Conservation (phyloP, 2,888 invertebrate genomes). For the Encarsia formosa region DNA sequence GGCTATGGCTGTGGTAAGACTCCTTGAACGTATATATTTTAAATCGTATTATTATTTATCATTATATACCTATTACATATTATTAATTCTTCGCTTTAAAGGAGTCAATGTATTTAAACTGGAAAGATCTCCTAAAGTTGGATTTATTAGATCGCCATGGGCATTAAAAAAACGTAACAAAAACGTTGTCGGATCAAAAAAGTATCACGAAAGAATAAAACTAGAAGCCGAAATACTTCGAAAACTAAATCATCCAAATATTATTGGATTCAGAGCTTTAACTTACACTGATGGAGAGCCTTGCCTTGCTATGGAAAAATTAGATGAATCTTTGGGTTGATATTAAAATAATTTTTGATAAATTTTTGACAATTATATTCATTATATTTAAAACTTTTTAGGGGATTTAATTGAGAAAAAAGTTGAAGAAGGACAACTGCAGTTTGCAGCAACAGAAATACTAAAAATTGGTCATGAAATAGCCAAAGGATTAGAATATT, state of each 20-base stretch:
- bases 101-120: constrained; percentile 76
- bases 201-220: constrained; percentile 58
- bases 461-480: constrained; percentile 66
- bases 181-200: constrained; percentile 45
- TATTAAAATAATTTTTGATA: constrained; percentile 1
- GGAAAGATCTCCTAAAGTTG: constrained; percentile 66
- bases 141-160: constrained; percentile 76
- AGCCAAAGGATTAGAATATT: constrained; percentile 68
- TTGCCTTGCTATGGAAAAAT: constrained; percentile 76
- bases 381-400: constrained; percentile 18
- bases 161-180: constrained; percentile 73
- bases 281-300: constrained; percentile 57
- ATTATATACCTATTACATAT: neutral
- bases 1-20: constrained; percentile 73
- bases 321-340: constrained; percentile 62
- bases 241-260: constrained; percentile 72
- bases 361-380: neutral
- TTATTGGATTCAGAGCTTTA: constrained; percentile 70
- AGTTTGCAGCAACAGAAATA: constrained; percentile 62
- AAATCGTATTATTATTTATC: constrained; percentile 5
- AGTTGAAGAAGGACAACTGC: constrained; percentile 51
- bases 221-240: constrained; percentile 70
- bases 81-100: constrained; percentile 40
- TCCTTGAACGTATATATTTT: no score
- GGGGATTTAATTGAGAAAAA: constrained; percentile 69